Conservation (phyloP, 23 tunicate genomes). For the Halocynthia roretzi region DNA sequence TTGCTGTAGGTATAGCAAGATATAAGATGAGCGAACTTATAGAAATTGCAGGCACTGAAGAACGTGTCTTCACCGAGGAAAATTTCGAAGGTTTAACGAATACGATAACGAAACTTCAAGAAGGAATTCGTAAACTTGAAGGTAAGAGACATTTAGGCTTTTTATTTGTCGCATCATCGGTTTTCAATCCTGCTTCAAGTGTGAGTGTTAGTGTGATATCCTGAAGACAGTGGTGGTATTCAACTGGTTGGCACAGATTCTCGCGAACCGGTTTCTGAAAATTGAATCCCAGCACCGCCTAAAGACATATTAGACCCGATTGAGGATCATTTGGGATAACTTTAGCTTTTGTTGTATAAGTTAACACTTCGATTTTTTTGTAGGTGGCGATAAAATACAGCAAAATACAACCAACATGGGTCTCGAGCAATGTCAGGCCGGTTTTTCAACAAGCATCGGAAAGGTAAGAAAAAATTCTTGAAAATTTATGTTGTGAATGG, state of each 20-base stretch:
- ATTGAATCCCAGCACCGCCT: too few relatives aligned
- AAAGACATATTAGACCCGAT: too few relatives aligned
- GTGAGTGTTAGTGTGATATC: too few relatives aligned
- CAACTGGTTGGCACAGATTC: too few relatives aligned
- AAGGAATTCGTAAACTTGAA: conserved; percentile 60
- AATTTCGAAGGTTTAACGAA: conserved; percentile 53
- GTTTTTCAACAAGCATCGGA: conserved; percentile 42
- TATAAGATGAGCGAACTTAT: conserved; percentile 35
- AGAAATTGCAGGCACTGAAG: conserved; percentile 41
- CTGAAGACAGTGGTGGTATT: too few relatives aligned
- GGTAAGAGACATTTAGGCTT: conserved; percentile 19
- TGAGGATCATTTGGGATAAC: too few relatives aligned
- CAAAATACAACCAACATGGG: conserved; percentile 13
- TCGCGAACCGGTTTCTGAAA: too few relatives aligned
- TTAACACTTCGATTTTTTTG: too few relatives aligned
- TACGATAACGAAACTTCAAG: conserved; percentile 55
- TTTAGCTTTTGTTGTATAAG: too few relatives aligned
- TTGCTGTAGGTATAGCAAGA: conserved; percentile 72
- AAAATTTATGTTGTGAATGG: background rate
- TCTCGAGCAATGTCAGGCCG: conserved; percentile 73
- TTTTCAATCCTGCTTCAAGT: too few relatives aligned
- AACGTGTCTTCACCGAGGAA: conserved; percentile 58
- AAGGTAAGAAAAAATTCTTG: conserved; percentile 14
- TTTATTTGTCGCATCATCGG: too few relatives aligned
- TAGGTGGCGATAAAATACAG: too few relatives aligned